Conservation (phyloP, 2,113 vertebrate genomes). For the Centropus bengalensis region DNA sequence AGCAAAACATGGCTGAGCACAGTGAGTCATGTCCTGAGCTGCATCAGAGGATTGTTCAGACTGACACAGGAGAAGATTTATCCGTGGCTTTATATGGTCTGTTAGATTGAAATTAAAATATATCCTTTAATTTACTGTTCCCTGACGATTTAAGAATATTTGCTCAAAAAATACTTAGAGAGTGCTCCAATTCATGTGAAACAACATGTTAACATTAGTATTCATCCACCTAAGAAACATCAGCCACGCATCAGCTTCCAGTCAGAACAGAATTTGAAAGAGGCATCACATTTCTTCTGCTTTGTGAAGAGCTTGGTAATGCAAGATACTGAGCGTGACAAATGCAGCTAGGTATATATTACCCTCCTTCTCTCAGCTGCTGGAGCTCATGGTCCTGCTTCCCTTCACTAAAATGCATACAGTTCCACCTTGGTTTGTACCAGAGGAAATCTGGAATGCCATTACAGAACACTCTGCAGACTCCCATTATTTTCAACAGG, state of each 20-base stretch:
- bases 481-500: slow-evolving; percentile 39
- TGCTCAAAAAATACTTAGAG: neutral
- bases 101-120: neutral
- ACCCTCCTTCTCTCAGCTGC: neutral
- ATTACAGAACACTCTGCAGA: neutral
- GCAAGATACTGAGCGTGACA: slow-evolving; percentile 10
- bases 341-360: slow-evolving; percentile 16
- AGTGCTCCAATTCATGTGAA: neutral
- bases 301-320: slow-evolving; percentile 4
- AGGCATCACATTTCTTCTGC: neutral
- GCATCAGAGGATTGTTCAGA: neutral
- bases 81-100: neutral
- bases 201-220: neutral
- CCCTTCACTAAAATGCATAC: neutral
- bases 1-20: neutral
- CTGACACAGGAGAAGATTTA: neutral
- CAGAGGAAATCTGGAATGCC: slow-evolving; percentile 16
- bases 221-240: neutral
- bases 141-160: neutral
- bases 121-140: neutral
- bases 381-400: neutral
- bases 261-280: neutral
- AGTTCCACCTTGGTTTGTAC: slow-evolving; percentile 44
- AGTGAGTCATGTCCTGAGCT: neutral
- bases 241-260: neutral